phyloP scores from a whole-genome alignment of 2,888 invertebrate species.

The Apoda limacodes region DNA sequence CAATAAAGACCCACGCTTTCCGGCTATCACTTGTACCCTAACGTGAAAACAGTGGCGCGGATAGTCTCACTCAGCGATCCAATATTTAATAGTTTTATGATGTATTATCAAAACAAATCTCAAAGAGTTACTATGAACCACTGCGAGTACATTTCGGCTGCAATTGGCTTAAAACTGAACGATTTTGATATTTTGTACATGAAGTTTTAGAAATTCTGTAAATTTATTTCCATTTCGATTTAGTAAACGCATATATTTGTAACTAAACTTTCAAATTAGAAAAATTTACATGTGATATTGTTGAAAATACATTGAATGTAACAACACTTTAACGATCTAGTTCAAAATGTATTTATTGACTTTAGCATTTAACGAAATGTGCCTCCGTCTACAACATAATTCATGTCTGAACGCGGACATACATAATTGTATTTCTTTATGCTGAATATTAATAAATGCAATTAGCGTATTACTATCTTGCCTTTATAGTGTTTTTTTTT shows the following conservation, averaged over 20 bases:
- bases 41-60: conserved; percentile 53
- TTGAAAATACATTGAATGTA: too few species aligned
- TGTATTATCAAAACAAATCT: conserved; percentile 71
- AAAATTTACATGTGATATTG: too few species aligned
- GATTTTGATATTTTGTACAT: conserved; percentile 39
- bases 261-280: too few species aligned
- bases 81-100: conserved; percentile 72
- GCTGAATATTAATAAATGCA: conserved; percentile 35
- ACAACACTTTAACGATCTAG: too few species aligned
- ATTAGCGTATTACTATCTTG: conserved; percentile 31
- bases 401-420: too few species aligned
- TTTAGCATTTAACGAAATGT: conserved; percentile 33
- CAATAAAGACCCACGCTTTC: too few species aligned
- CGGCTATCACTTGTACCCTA: conserved; percentile 33
- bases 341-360: too few species aligned
- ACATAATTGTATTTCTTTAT: conserved; percentile 29
- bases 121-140: conserved; percentile 55
- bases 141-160: conserved; percentile 55
- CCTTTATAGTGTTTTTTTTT: conserved; percentile 23
- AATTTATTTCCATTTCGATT: too few species aligned
- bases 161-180: conserved; percentile 30
- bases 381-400: conserved; percentile 24
- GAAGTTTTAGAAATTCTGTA: too few species aligned
- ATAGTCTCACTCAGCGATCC: conserved; percentile 68
- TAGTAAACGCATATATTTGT: too few species aligned